Conservation (phyloP, 2,797 vertebrate genomes). For the Agapornis canus region DNA sequence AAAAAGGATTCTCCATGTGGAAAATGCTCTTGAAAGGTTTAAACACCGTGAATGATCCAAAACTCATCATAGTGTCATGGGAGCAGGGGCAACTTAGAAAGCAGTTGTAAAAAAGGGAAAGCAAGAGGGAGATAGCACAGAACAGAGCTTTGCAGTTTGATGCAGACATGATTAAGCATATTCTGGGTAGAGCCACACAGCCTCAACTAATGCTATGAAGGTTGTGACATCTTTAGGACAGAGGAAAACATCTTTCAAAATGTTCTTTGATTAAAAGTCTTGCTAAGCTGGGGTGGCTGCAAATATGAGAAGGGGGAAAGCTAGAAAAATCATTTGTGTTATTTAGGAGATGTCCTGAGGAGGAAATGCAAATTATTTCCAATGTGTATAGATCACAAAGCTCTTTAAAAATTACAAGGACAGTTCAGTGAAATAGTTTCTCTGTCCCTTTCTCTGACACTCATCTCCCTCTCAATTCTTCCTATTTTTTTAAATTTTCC, state of each 20-base stretch:
- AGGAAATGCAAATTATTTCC: neutral
- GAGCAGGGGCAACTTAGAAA: conserved; percentile 5
- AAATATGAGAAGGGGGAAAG: neutral
- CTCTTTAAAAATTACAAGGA: neutral
- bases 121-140: neutral
- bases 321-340: neutral
- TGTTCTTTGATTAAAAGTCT: neutral
- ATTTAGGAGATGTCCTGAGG: neutral
- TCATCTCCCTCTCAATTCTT: neutral
- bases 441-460: neutral
- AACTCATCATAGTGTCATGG: conserved; percentile 25
- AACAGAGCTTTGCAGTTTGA: neutral
- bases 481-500: rapidly evolving
- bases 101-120: neutral
- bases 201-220: neutral
- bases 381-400: neutral
- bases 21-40: conserved; percentile 71
- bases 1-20: conserved; percentile 63
- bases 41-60: conserved; percentile 60
- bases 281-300: neutral
- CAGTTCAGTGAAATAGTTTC: neutral
- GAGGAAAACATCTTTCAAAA: neutral
- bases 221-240: neutral
- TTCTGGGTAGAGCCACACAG: neutral
- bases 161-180: neutral